Conservation (phyloP, 2,797 vertebrate genomes). For the Melanotaenia pygmaea region DNA sequence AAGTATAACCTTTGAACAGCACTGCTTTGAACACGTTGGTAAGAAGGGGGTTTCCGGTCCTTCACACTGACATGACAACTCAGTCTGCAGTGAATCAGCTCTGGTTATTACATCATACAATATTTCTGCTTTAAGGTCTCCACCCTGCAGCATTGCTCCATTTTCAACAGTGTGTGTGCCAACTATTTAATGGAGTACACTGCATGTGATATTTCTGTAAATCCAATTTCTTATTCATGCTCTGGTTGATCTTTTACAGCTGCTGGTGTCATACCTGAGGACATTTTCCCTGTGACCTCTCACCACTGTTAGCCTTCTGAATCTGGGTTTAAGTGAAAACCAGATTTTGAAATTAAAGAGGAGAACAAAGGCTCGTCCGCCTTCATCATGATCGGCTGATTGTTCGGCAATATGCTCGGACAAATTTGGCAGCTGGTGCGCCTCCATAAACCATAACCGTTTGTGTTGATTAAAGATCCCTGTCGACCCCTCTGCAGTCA, state of each 20-base stretch:
- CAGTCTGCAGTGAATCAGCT: slow-evolving; percentile 63
- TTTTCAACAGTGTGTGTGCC: slow-evolving; percentile 23
- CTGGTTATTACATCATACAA: slow-evolving; percentile 57
- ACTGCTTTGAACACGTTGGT: neutral
- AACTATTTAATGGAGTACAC: slow-evolving; percentile 19
- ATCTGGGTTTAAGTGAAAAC: neutral
- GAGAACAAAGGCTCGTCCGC: slow-evolving; percentile 9
- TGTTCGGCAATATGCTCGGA: slow-evolving; percentile 11
- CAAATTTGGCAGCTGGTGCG: slow-evolving; percentile 13
- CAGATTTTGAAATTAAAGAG: slow-evolving; percentile 6
- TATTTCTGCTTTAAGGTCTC: slow-evolving; percentile 49
- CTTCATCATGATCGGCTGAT: neutral
- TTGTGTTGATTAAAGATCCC: slow-evolving; percentile 26
- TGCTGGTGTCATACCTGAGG: neutral
- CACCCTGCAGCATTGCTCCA: slow-evolving; percentile 58
- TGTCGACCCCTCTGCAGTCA: slow-evolving; percentile 27
- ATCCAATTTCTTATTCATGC: slow-evolving; percentile 3
- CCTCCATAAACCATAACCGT: neutral
- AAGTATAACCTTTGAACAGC: neutral
- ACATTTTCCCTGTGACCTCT: neutral
- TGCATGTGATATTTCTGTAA: neutral
- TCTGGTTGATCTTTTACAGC: slow-evolving; percentile 17
- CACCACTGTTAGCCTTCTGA: neutral
- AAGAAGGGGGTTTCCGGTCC: slow-evolving; percentile 34
- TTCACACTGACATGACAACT: slow-evolving; percentile 11